phyloP scores from a whole-genome alignment of 1,140 invertebrate species.

The Conopomorpha cramerella region DNA sequence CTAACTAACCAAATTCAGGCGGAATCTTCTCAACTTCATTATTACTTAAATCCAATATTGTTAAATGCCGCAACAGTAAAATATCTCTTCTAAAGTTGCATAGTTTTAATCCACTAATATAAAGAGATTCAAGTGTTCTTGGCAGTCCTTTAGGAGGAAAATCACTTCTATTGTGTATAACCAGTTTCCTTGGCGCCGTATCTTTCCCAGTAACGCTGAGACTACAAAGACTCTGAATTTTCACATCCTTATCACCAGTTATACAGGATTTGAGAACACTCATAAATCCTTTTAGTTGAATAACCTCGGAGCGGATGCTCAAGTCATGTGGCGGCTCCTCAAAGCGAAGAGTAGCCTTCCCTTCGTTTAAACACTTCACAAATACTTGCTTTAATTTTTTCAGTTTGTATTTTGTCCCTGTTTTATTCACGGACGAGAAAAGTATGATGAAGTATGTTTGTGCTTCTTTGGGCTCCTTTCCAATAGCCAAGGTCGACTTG shows the following conservation, averaged over 20 bases:
- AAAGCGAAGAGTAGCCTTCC: constrained; percentile 75
- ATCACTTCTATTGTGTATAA: constrained; percentile 64
- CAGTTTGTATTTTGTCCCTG: constrained; percentile 70
- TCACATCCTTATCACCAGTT: constrained; percentile 58
- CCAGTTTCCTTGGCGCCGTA: constrained; percentile 62
- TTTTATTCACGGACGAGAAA: constrained; percentile 68
- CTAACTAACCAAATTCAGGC: constrained; percentile 70
- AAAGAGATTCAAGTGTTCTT: constrained; percentile 62
- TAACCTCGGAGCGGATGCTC: constrained; percentile 67
- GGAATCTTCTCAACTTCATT: constrained; percentile 79
- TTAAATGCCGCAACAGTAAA: constrained; percentile 66
- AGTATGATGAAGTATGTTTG: constrained; percentile 66
- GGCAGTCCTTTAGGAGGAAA: constrained; percentile 74
- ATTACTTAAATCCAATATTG: constrained; percentile 73
- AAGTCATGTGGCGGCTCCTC: constrained; percentile 71
- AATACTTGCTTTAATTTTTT: constrained; percentile 70
- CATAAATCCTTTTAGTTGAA: constrained; percentile 72
- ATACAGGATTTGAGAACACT: constrained; percentile 66
- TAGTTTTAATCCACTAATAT: constrained; percentile 64
- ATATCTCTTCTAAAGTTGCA: constrained; percentile 71
- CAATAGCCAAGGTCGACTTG: constrained; percentile 68
- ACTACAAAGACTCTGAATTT: constrained; percentile 43
- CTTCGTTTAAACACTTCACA: constrained; percentile 71
- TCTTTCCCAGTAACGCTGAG: constrained; percentile 59
- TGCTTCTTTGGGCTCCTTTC: constrained; percentile 63